Base-by-base conservation (phyloP, 2,113 vertebrate genomes). In the Pangasianodon hypophthalmus region DNA sequence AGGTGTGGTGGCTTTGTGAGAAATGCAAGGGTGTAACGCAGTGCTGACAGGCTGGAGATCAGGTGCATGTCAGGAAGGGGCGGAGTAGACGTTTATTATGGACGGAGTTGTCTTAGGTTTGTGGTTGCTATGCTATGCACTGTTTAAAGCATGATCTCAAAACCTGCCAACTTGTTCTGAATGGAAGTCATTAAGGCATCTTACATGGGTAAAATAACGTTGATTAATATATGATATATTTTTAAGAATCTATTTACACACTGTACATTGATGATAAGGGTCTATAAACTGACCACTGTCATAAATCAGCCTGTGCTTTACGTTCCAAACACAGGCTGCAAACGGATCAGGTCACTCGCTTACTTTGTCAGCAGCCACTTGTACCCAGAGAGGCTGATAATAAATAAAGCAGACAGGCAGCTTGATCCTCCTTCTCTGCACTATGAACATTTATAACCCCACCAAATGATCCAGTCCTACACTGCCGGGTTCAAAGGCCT, bases 401-500 rank as follows among this genome's bases (percentile, higher is more conserved):
- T 88, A 91, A 89, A 89, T 62, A 77, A 83, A 88, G 37, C 80
- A 71, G 87, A 89, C 88, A 89, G 84, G 71, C 46, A 26, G 46
- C 60, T 90, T 56, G n/a, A 46, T 46, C 90, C 75, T 58, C 58
- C 56, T 85, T 82, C 84, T 81, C 41, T 90, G 90, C 60, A 90
- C 85, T 91, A 92, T 94, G 90, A 90, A 87, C 86, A 64, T 86
- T 90, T 82, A 90, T 84, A 91, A 92, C 73, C 85, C 82, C 92
- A 93, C 88, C 89, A 84, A 89, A 92, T 93, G 79, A 92, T 67
- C 90, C 90, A 84, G 82, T 75, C 44, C 88, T 90, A 87, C 41
- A 44, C 86, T 48, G n/a, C 83, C 44, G 67, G 67, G 89, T 87
- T 90, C 60, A 90, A 88, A 90, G 79, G 48, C 85, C 84, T 88